Evolutionary conservation across 2,797 vertebrate genomes (phyloP), one percentile per base, ranked within the genome.

Genomic region (Chaetodon trifasciatus): DNA sequence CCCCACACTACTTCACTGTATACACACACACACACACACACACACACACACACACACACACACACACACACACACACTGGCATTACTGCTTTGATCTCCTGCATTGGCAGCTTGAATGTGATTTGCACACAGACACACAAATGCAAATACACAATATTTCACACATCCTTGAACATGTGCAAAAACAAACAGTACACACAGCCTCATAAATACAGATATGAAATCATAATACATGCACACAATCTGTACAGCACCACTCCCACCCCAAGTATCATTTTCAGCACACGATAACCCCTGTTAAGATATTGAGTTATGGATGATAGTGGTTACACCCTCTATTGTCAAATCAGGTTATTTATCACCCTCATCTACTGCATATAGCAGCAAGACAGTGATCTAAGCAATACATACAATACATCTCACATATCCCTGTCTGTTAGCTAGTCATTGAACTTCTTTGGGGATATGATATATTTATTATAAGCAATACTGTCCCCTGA

Each of bases 201-300:
- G 49, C 4, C 70, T 23, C 69, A 78, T 58, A 83, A 66, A 78
- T 44, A 70, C 66, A 69, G 39, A 70, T 72, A 70, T 63, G 52
- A 81, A 74, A 76, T 49, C 28, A 62, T n/a, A 76, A 63, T 53
- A 39, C 16, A 74, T 28, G 61, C 65, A 42, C 72, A 71, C 63
- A 81, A 70, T 44, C 39, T 4, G 13, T 19, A 44, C 44, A 52
- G 28, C 56, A 62, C 60, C 63, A 37, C 46, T 67, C 58, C 70
- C 83, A 52, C 78, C 89, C 62, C 61, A 53, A 67, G 78, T 53
- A 63, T 86, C 63, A 78, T 58, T 76, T 69, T 73, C 74, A 70
- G 49, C 28, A 46, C 63, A 82, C 82, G 83, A 91, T 91, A 90
- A 90, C 88, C 85, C 83, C 88, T 86, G 82, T 92, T 91, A 86